Conservation (phyloP, 2,113 vertebrate species). For the Stomatorhinus ivindoensis region DNA sequence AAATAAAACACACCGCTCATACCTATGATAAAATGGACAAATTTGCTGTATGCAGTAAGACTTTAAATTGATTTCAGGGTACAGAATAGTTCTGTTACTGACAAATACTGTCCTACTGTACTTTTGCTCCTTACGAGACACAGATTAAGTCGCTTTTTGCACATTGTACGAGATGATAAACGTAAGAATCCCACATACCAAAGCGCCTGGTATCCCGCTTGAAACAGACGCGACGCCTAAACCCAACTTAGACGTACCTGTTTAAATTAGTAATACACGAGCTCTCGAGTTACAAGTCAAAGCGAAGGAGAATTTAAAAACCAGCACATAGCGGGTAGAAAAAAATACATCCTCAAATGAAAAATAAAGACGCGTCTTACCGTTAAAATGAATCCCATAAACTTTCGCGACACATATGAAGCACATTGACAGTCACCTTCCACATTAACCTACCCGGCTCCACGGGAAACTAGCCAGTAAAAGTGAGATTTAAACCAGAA, state of each 20-base stretch:
- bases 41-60: not conserved
- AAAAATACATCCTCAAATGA: not conserved
- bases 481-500: not conserved
- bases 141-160: not conserved
- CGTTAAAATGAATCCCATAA: not conserved
- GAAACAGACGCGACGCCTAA: not conserved
- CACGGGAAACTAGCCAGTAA: not conserved
- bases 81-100: not conserved
- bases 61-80: not conserved
- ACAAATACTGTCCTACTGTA: not conserved
- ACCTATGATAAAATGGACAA: not conserved
- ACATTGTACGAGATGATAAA: not conserved
- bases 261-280: slow-evolving; percentile 12
- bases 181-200: not conserved
- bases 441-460: not conserved
- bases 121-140: not conserved
- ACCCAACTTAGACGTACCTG: not conserved
- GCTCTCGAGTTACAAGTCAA: not conserved
- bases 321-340: not conserved
- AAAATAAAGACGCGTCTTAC: not conserved
- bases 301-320: not conserved
- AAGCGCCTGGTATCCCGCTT: not conserved
- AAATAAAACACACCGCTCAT: not conserved
- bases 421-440: not conserved
- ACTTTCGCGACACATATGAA: not conserved